Conservation (phyloP, 2,888 invertebrate genomes). For the Candidula unifasciata region DNA sequence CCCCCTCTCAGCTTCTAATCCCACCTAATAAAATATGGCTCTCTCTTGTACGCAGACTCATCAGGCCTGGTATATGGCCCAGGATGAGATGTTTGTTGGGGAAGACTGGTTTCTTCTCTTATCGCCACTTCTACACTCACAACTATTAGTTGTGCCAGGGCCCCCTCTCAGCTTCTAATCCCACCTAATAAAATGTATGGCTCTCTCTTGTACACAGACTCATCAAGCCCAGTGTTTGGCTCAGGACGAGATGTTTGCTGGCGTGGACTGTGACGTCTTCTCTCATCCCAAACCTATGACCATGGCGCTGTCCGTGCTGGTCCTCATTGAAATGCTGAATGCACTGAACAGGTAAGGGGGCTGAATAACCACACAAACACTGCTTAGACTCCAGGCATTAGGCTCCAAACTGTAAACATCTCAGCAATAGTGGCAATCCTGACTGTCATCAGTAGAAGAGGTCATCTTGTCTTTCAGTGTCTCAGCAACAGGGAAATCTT, state of each 20-base stretch:
- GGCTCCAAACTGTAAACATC: no score
- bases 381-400: no score
- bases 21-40: neutral
- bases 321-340: conserved; percentile 99
- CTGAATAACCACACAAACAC: neutral
- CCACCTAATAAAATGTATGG: no score
- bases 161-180: no score
- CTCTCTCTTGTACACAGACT: conserved; percentile 66
- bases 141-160: no score
- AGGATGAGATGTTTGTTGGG: conserved; percentile 86
- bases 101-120: conserved; percentile 96
- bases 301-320: conserved; percentile 99
- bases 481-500: no score
- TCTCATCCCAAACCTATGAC: conserved; percentile 99
- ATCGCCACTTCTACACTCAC: no score
- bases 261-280: conserved; percentile 98
- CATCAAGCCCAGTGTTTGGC: conserved; percentile 78
- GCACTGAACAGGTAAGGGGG: conserved; percentile 95
- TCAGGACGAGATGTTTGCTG: conserved; percentile 85
- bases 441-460: neutral
- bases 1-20: no score
- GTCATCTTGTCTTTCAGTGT: no score
- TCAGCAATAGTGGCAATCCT: no score
- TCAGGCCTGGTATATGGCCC: conserved; percentile 78
- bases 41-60: conserved; percentile 72